phyloP scores from a whole-genome alignment of 2,797 vertebrate species.

The Cynopterus sphinx region DNA sequence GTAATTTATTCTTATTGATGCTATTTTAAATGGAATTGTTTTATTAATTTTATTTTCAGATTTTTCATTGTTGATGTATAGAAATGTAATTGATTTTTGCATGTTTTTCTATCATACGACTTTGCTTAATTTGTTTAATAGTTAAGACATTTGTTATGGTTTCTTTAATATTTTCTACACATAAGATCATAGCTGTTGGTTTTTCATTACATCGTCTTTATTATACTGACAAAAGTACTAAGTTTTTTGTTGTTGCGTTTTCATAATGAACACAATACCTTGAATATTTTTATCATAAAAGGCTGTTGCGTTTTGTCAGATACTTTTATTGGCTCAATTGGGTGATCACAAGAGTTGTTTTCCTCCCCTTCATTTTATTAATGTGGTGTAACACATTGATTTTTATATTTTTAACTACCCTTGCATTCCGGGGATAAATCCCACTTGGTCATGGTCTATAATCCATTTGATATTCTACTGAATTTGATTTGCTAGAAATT shows the following conservation, averaged over 20 bases:
- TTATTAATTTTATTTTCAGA: background rate
- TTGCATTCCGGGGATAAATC: background rate
- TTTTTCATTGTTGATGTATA: background rate
- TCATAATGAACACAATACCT: too few species aligned
- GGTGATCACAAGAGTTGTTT: background rate
- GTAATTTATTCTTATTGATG: background rate
- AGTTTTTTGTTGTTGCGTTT: too few species aligned
- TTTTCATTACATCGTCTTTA: background rate
- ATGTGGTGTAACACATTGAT: background rate
- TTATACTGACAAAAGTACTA: background rate
- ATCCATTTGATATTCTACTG: background rate
- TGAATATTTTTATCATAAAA: background rate
- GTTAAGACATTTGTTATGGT: background rate
- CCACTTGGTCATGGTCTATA: background rate
- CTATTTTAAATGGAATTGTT: background rate
- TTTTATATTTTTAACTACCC: background rate
- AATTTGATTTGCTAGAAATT: background rate
- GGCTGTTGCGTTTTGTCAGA: background rate
- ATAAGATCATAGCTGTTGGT: background rate
- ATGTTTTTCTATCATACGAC: background rate
- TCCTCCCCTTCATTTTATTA: background rate
- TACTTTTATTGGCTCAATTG: background rate
- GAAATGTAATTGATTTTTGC: background rate
- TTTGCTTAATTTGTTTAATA: background rate
- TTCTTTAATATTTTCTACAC: background rate